Evolutionary conservation across 2,113 vertebrate species (phyloP).

Genomic region (Pterophyllum scalare): DNA sequence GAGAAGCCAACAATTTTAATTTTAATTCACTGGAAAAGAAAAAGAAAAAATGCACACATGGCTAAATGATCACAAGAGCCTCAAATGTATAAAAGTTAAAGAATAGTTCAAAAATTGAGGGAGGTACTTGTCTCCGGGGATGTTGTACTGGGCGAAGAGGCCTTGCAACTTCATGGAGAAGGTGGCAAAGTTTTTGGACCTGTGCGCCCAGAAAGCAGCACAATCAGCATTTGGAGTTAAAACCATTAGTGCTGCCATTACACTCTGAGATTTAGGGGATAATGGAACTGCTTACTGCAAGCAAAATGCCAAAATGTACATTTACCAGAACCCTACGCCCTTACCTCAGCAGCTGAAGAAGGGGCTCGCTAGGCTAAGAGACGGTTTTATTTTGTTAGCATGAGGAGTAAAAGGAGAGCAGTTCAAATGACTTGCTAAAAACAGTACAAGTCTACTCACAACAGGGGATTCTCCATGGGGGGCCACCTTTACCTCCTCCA

Average conservation of each 20-base stretch:
- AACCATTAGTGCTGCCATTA: not conserved
- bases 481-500: slow-evolving; percentile 84
- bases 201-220: slow-evolving; percentile 32
- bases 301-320: slow-evolving; percentile 2
- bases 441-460: slow-evolving; percentile 70
- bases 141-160: slow-evolving; percentile 79
- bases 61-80: not conserved
- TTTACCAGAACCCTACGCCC: not conserved
- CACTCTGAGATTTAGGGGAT: not conserved
- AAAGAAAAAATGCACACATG: not conserved
- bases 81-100: not conserved
- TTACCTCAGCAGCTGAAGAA: slow-evolving; percentile 85
- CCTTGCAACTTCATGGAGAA: slow-evolving; percentile 81
- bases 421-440: not conserved
- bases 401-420: not conserved
- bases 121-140: slow-evolving; percentile 84
- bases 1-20: slow-evolving; percentile 80
- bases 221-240: not conserved
- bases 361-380: slow-evolving; percentile 80
- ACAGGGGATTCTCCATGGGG: slow-evolving; percentile 79
- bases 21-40: slow-evolving; percentile 76
- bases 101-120: not conserved
- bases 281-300: not conserved
- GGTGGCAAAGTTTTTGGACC: slow-evolving; percentile 82
- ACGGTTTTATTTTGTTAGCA: slow-evolving; percentile 18